A percentile compares a stretch with the other conserved stretches of the same genome.
Evolutionary conservation across 2,113 vertebrate species (phyloP).

Genomic region (Baryphthengus martii): DNA sequence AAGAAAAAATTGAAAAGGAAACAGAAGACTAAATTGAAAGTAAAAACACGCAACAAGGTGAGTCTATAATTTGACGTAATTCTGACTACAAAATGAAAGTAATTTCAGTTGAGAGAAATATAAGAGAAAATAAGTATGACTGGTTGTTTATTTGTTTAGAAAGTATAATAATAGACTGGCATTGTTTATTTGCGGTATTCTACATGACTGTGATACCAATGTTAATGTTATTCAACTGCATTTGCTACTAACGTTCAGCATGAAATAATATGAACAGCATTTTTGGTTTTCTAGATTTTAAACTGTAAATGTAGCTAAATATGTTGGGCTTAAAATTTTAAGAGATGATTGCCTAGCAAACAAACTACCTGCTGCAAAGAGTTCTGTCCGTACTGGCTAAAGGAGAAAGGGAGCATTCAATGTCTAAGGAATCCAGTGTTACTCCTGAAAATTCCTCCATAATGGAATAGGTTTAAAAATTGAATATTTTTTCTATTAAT

Average conservation of each 20-base stretch:
- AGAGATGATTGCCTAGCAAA: neutral
- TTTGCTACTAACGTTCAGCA: neutral
- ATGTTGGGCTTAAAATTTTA: neutral
- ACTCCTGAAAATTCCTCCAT: neutral
- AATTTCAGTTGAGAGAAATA: neutral
- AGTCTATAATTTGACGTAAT: neutral
- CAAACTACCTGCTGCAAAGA: neutral
- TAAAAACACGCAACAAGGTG: constrained; percentile 94
- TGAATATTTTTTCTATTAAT: neutral
- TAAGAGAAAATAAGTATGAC: neutral
- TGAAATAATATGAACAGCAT: neutral
- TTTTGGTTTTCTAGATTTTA: neutral
- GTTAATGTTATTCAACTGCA: neutral
- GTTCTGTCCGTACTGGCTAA: neutral
- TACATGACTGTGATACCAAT: fast-evolving
- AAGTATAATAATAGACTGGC: neutral
- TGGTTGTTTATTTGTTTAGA: neutral
- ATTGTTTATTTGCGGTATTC: neutral
- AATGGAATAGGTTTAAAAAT: too few relatives aligned
- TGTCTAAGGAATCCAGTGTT: neutral
- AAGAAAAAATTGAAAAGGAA: constrained; percentile 98
- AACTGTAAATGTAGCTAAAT: neutral
- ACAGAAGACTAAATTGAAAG: constrained; percentile 97
- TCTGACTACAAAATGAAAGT: neutral
- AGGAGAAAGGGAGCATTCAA: neutral